Percentiles rank a stretch among this genome's conserved stretches.
Conservation (phyloP, 2,888 invertebrate genomes). For the Eupithecia subfuscata region DNA sequence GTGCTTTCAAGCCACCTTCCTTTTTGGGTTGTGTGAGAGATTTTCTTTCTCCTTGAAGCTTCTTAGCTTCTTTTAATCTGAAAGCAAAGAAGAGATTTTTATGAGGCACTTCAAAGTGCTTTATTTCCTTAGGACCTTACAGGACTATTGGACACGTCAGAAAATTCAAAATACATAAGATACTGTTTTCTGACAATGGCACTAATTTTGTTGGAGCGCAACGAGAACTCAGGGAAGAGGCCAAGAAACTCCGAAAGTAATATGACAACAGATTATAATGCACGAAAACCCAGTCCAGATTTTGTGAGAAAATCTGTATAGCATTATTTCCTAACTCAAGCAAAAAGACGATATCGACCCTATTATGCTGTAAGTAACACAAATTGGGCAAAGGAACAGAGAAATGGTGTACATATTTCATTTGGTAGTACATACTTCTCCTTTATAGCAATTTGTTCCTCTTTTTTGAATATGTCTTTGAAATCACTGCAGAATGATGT, state of each 20-base stretch:
- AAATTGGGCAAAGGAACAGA: not conserved
- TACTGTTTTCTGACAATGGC: too few relatives aligned
- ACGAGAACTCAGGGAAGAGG: too few relatives aligned
- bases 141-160: not conserved
- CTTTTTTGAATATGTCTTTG: conserved; percentile 97
- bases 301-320: not conserved
- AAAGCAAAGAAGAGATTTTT: conserved; percentile 47
- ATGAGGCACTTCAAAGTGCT: not conserved
- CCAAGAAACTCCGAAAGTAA: too few relatives aligned
- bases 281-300: conserved; percentile 1
- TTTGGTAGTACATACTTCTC: conserved; percentile 87
- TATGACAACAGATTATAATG: not conserved
- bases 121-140: not conserved
- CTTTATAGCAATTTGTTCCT: conserved; percentile 92
- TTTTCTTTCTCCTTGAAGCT: conserved; percentile 83
- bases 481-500: conserved; percentile 95
- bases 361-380: not conserved
- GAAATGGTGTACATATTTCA: not conserved
- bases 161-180: not conserved
- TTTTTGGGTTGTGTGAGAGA: conserved; percentile 84
- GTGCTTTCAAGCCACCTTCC: conserved; percentile 87
- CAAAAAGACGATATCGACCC: not conserved
- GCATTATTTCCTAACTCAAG: not conserved
- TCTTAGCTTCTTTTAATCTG: conserved; percentile 86
- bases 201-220: too few relatives aligned